Base-by-base conservation (phyloP, 2,888 invertebrate genomes). In the Pilophorus perplexus region DNA sequence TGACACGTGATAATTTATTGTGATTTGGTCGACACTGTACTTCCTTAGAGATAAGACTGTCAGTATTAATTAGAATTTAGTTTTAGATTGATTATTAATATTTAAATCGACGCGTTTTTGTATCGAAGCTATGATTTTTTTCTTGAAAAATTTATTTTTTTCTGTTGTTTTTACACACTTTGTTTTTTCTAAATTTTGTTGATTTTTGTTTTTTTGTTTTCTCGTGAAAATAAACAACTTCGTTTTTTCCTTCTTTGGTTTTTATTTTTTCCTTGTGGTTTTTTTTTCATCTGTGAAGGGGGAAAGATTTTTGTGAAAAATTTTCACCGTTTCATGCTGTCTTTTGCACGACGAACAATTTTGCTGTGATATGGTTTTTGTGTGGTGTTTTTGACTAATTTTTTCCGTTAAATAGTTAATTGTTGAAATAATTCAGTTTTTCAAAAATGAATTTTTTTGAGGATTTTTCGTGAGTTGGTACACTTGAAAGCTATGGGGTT, bases 1-100 rank as follows among this genome's bases (percentile, higher is more conserved):
- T 37, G 10, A 37, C 55, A 55, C 44, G 62, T 62, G 62, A 62
- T 62, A 62, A 46, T 38, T 27, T 25, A 62, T 27, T 62, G 62
- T 62, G 62, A 62, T 62, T 44, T 16, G 12, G n/a, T 20, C 44
- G 48, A 62, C 48, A 28, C 46, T 62, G 62, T 62, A 62, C 62
- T 62, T 62, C 62, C 48, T 62, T 62, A 62, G 62, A 27, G 48
- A 62, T 62, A 62, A 62, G 62, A 62, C 62, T 62, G 62, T 62
- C 62, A 62, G 62, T 62, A 62, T 62, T 62, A 62, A 22, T 25
- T 46, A 46, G 46, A 12, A 23, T 28, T 52, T 28, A 52, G 27
- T 28, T 33, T 33, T 33, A 33, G 33, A 12, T 33, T 33, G 6
- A n/a, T 42, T 42, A 5, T 4, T 42, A 42, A 42, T 20, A 18